These are phyloP conservation scores for Plutomurus gul DNA, from an alignment of 1,140 invertebrate species.

Conservation along the genomic window DNA sequence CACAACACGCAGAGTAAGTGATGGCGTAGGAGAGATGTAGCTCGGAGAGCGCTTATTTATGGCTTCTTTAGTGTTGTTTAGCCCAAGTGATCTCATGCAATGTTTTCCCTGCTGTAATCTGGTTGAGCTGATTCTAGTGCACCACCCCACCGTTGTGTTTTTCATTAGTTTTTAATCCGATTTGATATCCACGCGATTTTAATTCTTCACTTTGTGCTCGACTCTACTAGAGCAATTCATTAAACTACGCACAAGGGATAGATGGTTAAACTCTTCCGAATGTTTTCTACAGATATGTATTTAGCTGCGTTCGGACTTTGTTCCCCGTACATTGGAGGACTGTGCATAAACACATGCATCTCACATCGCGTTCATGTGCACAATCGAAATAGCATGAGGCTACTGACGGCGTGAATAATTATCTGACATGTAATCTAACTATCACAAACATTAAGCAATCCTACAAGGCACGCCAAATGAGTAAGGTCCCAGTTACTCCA, in stretches of 20 bases:
- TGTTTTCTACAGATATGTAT: not conserved
- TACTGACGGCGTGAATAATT: conserved; percentile 44
- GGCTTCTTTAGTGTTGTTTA: not conserved
- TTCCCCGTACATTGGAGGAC: too few species aligned
- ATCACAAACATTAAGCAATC: not conserved
- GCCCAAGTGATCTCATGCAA: not conserved
- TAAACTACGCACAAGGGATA: not conserved
- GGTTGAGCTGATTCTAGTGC: conserved; percentile 5
- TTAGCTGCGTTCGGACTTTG: too few species aligned
- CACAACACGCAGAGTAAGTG: too few species aligned
- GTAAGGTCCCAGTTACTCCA: too few species aligned
- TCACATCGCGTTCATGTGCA: too few species aligned
- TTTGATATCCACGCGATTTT: conserved; percentile 9
- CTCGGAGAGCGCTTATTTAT: too few species aligned
- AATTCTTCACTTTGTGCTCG: not conserved
- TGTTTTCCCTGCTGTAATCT: not conserved
- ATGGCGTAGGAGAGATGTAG: too few species aligned
- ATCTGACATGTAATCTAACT: conserved; percentile 39
- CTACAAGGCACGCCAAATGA: not conserved
- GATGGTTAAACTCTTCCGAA: not conserved
- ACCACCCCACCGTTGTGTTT: conserved; percentile 25
- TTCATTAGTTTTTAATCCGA: conserved; percentile 46
- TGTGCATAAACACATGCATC: too few species aligned
- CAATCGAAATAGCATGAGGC: conserved; percentile 2
- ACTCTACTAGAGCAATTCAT: not conserved